A percentile compares a stretch with the other conserved stretches of the same genome.
Evolutionary conservation across 2,888 invertebrate species (phyloP).

Genomic region (Gastrophysa polygoni): DNA sequence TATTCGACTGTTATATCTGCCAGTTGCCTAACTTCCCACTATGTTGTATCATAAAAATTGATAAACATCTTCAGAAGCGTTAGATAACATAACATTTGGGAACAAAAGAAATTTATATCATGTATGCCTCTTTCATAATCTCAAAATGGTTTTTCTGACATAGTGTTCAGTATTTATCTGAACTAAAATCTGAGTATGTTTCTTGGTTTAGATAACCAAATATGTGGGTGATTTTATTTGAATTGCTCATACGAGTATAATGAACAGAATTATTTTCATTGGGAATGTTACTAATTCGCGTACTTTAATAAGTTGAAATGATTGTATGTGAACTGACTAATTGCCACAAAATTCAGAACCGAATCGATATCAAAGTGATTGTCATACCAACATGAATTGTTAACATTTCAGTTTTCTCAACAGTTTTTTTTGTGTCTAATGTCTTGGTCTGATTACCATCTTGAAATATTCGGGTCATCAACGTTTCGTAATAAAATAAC

Average conservation of each 20-base stretch:
- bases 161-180: too few relatives aligned
- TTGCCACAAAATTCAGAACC: neutral
- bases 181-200: too few relatives aligned
- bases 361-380: neutral
- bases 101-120: neutral
- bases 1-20: slow-evolving; percentile 8
- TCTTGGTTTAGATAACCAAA: too few relatives aligned
- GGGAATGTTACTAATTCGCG: too few relatives aligned
- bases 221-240: too few relatives aligned
- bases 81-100: slow-evolving; percentile 6
- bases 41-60: slow-evolving; percentile 12
- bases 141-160: too few relatives aligned
- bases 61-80: slow-evolving; percentile 14
- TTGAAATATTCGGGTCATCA: neutral
- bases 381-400: neutral
- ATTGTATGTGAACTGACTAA: too few relatives aligned
- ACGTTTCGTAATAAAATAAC: slow-evolving; percentile 9
- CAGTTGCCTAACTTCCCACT: slow-evolving; percentile 19
- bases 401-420: neutral
- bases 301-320: too few relatives aligned
- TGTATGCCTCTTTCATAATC: neutral
- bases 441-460: neutral
- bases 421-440: neutral
- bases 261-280: too few relatives aligned
- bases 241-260: too few relatives aligned